Base-by-base conservation (phyloP, 37 sponge, comb jelly and placozoan species). In the Oopsacas minuta region DNA sequence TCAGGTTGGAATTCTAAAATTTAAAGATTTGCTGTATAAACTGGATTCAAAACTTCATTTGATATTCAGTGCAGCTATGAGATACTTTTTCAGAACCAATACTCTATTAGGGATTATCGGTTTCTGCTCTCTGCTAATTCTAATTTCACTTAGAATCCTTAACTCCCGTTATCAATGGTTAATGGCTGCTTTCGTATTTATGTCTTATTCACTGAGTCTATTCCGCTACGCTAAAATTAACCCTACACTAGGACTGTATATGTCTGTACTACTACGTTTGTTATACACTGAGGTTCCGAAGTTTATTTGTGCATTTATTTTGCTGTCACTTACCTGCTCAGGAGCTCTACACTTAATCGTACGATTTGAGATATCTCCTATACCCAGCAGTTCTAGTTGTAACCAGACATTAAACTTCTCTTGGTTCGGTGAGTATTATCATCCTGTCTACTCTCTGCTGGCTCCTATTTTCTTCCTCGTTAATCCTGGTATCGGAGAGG, bases 241-340 rank as follows among this genome's bases (percentile, higher is more conserved):
- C 30, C 75, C 75, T 3, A 61, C 75, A n/a, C 75, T 61, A 3
- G 75, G 75, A 61, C 75, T 61, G 32, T 61, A 61, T n/a, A 61
- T 61, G 22, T 61, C 75, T 3, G 75, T 61, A 7, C 20, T 61
- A 5, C 75, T 61, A 34, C 75, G 75, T 12, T 34, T 61, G 28
- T 61, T 61, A 25, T 61, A 25, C 22, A 3, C 22, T 32, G 75
- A 61, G 22, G 75, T 61, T 3, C 75, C 75, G 7, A 61, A 61
- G 75, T 61, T 61, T n/a, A 10, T 61, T n/a, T 61, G 75, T n/a
- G 75, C 30, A n/a, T 61, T 61, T 34, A 61, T 61, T 3, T 3
- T 61, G 1, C 75, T 61, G 28, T 61, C 28, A 7, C 22, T 61
- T 3, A 61, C 75, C 75, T 61, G 28, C 28, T 61, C 75, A 3